Conservation (phyloP, 2,113 vertebrate genomes). For the Mustelus asterias region DNA sequence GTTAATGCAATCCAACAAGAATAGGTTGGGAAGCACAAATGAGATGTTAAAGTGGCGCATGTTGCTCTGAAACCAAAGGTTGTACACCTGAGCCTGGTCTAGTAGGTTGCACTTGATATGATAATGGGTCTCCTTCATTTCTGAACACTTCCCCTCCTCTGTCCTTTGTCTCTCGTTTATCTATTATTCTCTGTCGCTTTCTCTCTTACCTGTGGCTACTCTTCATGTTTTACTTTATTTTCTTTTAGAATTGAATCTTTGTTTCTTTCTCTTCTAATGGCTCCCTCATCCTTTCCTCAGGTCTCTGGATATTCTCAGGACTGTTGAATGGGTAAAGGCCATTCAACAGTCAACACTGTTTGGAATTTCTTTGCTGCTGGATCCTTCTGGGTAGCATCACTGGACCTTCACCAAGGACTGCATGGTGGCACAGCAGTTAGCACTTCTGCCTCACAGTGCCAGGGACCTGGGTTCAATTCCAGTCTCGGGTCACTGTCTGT, state of each 20-base stretch:
- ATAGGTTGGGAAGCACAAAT: neutral
- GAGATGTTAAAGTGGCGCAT: neutral
- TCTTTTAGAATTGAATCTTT: neutral
- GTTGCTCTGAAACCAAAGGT: neutral
- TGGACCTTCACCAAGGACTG: neutral
- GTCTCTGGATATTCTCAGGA: neutral
- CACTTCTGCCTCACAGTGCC: too few relatives aligned
- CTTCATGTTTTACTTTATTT: neutral
- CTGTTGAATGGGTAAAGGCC: too few relatives aligned
- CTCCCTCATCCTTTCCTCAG: neutral
- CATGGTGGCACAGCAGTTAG: too few relatives aligned
- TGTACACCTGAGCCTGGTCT: neutral
- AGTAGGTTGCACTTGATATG: neutral
- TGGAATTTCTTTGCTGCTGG: neutral
- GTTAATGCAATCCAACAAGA: neutral
- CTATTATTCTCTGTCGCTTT: neutral
- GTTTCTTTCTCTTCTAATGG: neutral
- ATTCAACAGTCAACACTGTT: neutral
- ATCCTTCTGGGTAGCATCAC: neutral
- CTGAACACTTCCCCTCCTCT: neutral
- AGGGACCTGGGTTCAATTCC: too few relatives aligned
- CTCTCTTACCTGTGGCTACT: neutral
- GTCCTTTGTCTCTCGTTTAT: neutral
- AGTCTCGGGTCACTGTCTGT: too few relatives aligned
- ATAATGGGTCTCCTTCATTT: neutral